Evolutionary conservation across 2,888 invertebrate species (phyloP), one percentile per base, ranked within the genome.

Genomic region (Cyclophora punctaria): DNA sequence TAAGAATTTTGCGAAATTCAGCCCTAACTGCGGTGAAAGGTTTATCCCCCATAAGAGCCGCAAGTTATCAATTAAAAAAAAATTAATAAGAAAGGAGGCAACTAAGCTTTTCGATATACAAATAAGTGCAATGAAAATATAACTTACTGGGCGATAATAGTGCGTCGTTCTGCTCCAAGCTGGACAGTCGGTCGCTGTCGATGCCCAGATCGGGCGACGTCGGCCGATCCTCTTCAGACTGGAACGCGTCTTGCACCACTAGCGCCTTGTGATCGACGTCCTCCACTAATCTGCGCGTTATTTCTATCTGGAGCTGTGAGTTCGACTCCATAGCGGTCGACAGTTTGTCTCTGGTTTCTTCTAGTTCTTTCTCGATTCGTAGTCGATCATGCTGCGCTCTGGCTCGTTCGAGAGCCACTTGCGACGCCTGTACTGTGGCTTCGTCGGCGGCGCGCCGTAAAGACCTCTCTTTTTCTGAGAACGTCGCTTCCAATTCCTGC

Each of bases 131-230:
- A 45, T 48, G 43, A 46, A 44, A 51, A 20, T 20, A 20, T 20
- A 20, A 79, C 89, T 82, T 73, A 89, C 89, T 79, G 5, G 86
- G 83, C 50, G 87, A 87, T 56, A 84, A 66, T 45, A 87, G 71
- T 40, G 78, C 83, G 41, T 89, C 86, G 59, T 89, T 89, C 56
- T 90, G 90, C 83, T 94, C 90, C 64, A 93, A 70, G 74, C 92
- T 90, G 55, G 93, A 90, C 48, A 92, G 82, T 55, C 92, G 81
- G 73, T 96, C 96, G 67, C 96, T 96, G 73, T 96, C 96, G 57
- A 96, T 96, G n/a, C 96, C 96, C 67, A 96, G 90, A 80, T 96
- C 96, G 0, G 96, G 96, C 0, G 96, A 96, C 1, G 93, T 85
- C 3, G 89, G 83, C 35, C 89, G 71, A 7, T 86, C 88, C 56